phyloP scores from a whole-genome alignment of 1,140 invertebrate genomes.

The Hetaerina americana region DNA sequence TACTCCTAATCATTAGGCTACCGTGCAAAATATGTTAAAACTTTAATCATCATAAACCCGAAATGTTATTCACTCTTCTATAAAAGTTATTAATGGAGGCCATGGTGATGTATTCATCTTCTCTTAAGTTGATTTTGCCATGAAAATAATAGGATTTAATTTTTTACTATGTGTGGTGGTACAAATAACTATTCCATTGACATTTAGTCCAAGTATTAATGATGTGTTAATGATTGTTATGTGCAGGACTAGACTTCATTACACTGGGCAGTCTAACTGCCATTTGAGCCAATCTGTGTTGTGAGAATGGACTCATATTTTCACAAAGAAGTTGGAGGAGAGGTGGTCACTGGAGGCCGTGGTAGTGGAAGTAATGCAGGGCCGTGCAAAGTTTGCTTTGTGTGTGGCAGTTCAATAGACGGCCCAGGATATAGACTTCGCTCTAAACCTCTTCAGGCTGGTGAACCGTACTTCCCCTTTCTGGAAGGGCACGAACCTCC shows the following conservation, averaged over 20 bases:
- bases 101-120: too few relatives aligned
- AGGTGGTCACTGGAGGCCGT: not conserved
- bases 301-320: not conserved
- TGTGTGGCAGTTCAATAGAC: constrained; percentile 58
- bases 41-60: too few relatives aligned
- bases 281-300: not conserved
- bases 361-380: constrained; percentile 1
- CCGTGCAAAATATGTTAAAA: too few relatives aligned
- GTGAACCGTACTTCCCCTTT: constrained; percentile 80
- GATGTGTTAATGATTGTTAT: too few relatives aligned
- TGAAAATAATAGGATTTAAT: too few relatives aligned
- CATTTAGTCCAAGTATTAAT: too few relatives aligned
- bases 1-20: too few relatives aligned
- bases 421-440: constrained; percentile 55
- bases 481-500: constrained; percentile 75
- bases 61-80: too few relatives aligned
- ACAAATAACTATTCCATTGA: too few relatives aligned
- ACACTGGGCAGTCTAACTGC: not conserved
- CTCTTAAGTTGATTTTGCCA: too few relatives aligned
- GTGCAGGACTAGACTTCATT: not conserved
- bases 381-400: constrained; percentile 50
- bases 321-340: not conserved
- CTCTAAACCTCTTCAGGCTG: constrained; percentile 43
- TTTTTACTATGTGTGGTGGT: too few relatives aligned
- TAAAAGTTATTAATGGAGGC: too few relatives aligned